phyloP scores from a whole-genome alignment of 2,888 invertebrate genomes.

The Coenonympha glycerion region DNA sequence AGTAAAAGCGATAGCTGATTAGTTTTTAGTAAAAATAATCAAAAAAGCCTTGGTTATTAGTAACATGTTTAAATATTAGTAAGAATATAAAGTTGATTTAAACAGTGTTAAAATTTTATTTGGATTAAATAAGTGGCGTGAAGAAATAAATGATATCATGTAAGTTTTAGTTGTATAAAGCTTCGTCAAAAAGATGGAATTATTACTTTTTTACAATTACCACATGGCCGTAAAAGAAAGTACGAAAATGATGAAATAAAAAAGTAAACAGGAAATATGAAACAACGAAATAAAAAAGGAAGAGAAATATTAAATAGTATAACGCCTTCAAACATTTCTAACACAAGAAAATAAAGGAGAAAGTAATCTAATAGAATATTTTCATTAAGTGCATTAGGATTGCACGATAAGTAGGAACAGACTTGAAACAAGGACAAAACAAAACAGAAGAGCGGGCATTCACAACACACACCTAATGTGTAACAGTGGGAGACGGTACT shows the following conservation, averaged over 20 bases:
- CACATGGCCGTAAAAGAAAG: neutral
- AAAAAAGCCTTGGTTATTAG: neutral
- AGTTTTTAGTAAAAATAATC: neutral
- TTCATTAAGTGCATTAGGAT: conserved; percentile 12
- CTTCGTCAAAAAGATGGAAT: neutral
- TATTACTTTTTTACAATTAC: neutral
- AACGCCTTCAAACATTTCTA: neutral
- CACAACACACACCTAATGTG: no score
- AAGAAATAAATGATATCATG: neutral
- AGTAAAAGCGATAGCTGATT: neutral
- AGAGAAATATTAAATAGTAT: neutral
- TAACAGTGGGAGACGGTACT: conserved; percentile 35
- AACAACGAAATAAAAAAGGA: neutral
- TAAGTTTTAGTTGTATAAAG: neutral
- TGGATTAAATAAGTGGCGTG: neutral
- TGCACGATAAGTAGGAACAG: conserved; percentile 4
- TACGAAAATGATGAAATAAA: neutral
- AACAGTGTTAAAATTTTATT: neutral
- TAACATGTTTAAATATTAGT: neutral
- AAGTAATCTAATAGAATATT: conserved; percentile 32
- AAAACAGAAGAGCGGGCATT: conserved; percentile 23
- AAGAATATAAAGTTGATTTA: neutral
- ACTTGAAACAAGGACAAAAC: conserved; percentile 10
- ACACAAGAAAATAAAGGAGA: neutral
- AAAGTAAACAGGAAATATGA: neutral